These are phyloP conservation scores for Lissocephala sabroskyi DNA, from an alignment of 2,888 invertebrate genomes.

Conservation along the genomic window DNA sequence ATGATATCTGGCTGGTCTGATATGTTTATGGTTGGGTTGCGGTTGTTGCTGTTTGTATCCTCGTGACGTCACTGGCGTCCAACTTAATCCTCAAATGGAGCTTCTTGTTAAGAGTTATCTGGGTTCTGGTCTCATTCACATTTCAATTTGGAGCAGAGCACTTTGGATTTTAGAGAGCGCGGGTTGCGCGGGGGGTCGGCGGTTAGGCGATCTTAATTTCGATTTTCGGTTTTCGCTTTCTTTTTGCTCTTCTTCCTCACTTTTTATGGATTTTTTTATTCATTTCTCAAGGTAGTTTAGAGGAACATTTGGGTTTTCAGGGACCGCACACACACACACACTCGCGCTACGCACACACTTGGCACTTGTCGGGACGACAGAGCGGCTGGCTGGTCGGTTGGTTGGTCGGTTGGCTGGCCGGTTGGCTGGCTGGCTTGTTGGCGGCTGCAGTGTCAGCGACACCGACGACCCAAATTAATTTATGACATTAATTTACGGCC, in stretches of 20 bases:
- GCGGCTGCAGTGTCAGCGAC: conserved; percentile 47
- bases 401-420: no score
- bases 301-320: conserved; percentile 58
- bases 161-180: no score
- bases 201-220: no score
- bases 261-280: conserved; percentile 17
- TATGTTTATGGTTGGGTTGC: conserved; percentile 35
- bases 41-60: conserved; percentile 6
- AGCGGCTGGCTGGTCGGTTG: no score
- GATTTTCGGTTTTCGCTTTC: neutral
- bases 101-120: conserved; percentile 2
- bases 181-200: no score
- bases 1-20: conserved; percentile 52
- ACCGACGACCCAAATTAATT: conserved; percentile 62
- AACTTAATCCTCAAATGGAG: no score
- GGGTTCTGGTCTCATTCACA: no score
- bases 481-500: conserved; percentile 67
- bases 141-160: no score
- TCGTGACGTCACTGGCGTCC: no score
- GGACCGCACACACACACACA: conserved; percentile 17
- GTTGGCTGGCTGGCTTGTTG: no score
- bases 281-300: conserved; percentile 50
- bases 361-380: conserved; percentile 9
- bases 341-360: conserved; percentile 13
- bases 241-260: conserved; percentile 5